These are phyloP conservation scores for Zhengitettix transpicula DNA, from an alignment of 2,888 invertebrate genomes.

Conservation along the genomic window DNA sequence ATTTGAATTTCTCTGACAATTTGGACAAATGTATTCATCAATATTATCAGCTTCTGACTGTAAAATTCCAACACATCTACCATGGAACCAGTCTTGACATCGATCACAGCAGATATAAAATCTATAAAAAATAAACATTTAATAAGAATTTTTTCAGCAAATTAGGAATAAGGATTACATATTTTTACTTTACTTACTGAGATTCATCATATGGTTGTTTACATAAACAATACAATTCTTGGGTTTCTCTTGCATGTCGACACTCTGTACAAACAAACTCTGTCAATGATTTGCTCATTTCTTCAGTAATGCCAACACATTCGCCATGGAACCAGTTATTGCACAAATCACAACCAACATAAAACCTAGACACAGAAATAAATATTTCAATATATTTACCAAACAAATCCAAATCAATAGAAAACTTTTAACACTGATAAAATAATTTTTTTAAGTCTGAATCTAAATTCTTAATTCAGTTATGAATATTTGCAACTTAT, in stretches of 20 bases:
- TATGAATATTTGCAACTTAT: no score
- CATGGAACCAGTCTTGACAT: constrained; percentile 99
- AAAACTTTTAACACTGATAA: no score
- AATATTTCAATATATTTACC: no score
- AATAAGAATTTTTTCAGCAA: not conserved
- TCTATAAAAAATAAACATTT: constrained; percentile 31
- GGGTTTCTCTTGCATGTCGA: constrained; percentile 67
- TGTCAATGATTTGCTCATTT: constrained; percentile 75
- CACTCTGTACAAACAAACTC: constrained; percentile 82
- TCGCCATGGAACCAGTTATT: constrained; percentile 98
- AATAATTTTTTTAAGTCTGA: no score
- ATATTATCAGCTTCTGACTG: constrained; percentile 89
- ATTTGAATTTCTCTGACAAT: constrained; percentile 78
- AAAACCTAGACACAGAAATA: constrained; percentile 45
- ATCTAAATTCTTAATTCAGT: no score
- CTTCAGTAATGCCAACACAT: constrained; percentile 87
- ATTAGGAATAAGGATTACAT: not conserved
- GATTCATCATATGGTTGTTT: constrained; percentile 93
- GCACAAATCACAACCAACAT: constrained; percentile 94
- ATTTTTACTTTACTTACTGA: constrained; percentile 46
- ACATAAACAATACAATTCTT: constrained; percentile 91
- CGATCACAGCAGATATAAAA: constrained; percentile 98
- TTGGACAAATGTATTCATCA: constrained; percentile 92
- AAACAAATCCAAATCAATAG: no score
- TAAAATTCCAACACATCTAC: constrained; percentile 86